Evolutionary conservation across 2,797 vertebrate species (phyloP), one percentile per base, ranked within the genome.

Genomic region (Bradypus variegatus): DNA sequence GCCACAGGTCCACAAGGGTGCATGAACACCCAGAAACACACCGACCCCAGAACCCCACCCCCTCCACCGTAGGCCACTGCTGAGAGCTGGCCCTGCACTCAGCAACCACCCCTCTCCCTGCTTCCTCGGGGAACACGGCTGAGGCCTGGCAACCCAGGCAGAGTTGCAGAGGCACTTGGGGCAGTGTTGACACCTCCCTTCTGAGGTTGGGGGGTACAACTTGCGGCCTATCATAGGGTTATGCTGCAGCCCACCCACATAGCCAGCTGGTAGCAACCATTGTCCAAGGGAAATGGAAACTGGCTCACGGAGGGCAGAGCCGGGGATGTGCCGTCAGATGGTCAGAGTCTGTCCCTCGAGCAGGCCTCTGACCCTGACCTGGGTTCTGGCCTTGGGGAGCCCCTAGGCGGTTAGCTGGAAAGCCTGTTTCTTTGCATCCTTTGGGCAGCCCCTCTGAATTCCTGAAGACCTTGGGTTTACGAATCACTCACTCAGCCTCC

Each of bases 231-330:
- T 65, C 1, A 6, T 33, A 29, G 12, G 72, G 41, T 25, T 31
- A 1, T 1, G 3, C 48, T 29, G 1, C 3, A 7, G 53, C 64
- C 27, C 8, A 0, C 11, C 25, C 0, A 0, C 45, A 19, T 19
- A 27, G 55, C 80, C 3, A 10, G 36, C 15, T 8, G 41, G 41
- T n/a, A 67, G 21, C 11, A 13, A 36, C 33, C 0, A 0, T 29
- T 1, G 3, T 10, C 25, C 27, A 2, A 27, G 60, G 58, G 9
- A 76, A n/a, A 38, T 19, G 78, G 16, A 53, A 36, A 58, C 12
- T 36, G 29, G 19, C 12, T 21, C 36, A 2, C 11, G 13, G 33
- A 64, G 38, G 53, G 6, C 33, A 2, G 8, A 1, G 55, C n/a
- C 14, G 2, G 27, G 18, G 6, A 4, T 11, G 19, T 14, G 3